Conservation (phyloP, 2,113 vertebrate species). For the Lepisosteus osseus region DNA sequence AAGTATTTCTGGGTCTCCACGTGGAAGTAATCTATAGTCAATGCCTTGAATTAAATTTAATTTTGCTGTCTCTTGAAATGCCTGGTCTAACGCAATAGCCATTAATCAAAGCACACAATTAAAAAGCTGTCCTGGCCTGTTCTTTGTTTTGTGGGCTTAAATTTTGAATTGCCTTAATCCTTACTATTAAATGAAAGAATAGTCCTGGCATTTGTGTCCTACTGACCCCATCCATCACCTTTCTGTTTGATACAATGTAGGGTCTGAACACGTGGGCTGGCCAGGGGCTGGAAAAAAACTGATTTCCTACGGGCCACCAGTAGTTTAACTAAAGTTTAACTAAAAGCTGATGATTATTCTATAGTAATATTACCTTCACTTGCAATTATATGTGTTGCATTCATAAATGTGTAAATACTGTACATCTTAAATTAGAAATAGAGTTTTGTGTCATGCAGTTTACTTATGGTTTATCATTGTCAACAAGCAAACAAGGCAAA, state of each 20-base stretch:
- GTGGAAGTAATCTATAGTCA: conserved; percentile 52
- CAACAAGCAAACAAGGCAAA: too few relatives aligned
- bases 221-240: conserved; percentile 16
- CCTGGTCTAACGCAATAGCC: conserved; percentile 37
- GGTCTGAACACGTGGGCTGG: conserved; percentile 6
- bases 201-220: conserved; percentile 40
- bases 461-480: too few relatives aligned
- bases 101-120: conserved; percentile 61
- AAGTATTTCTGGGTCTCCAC: conserved; percentile 42
- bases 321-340: too few relatives aligned
- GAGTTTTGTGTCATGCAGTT: too few relatives aligned
- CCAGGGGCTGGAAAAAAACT: conserved; percentile 22
- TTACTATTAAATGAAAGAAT: conserved; percentile 49
- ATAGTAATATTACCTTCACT: too few relatives aligned
- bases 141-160: conserved; percentile 50
- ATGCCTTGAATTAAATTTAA: conserved; percentile 44
- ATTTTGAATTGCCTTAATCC: conserved; percentile 52
- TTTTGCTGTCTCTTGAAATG: conserved; percentile 48
- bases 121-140: conserved; percentile 42
- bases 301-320: conserved; percentile 48
- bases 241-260: conserved; percentile 27
- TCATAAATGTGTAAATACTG: too few relatives aligned
- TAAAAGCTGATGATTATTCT: too few relatives aligned
- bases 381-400: too few relatives aligned
- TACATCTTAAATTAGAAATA: too few relatives aligned